Conservation (phyloP, 2,888 invertebrate genomes). For the Dicycla oo region DNA sequence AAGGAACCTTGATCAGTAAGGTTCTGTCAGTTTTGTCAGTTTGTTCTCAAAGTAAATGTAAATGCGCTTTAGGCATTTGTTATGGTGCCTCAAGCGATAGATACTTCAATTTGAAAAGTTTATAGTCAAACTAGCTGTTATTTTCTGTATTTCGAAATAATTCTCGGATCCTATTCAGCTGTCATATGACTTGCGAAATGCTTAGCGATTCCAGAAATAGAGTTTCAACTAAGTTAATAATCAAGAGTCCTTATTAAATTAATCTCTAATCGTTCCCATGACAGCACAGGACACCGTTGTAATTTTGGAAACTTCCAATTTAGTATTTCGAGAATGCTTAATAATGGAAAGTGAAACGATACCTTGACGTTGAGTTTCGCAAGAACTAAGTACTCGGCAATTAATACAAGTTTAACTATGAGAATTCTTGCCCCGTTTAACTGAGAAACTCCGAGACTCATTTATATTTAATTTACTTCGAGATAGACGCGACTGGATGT, state of each 20-base stretch:
- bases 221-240: neutral
- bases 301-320: slow-evolving; percentile 47
- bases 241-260: neutral
- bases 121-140: neutral
- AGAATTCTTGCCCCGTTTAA: slow-evolving; percentile 68
- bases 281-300: slow-evolving; percentile 11
- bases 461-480: slow-evolving; percentile 71
- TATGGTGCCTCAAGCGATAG: neutral
- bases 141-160: neutral
- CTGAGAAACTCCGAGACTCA: slow-evolving; percentile 63
- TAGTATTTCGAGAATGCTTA: slow-evolving; percentile 57
- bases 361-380: slow-evolving; percentile 61
- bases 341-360: slow-evolving; percentile 63
- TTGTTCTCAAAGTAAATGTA: neutral
- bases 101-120: neutral
- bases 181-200: neutral
- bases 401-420: slow-evolving; percentile 72
- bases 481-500: slow-evolving; percentile 67
- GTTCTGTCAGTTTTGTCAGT: neutral
- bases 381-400: slow-evolving; percentile 66
- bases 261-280: slow-evolving; percentile 39
- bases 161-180: neutral
- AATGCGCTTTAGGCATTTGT: neutral
- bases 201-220: neutral
- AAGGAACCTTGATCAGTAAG: too few relatives aligned